Evolutionary conservation across 2,888 invertebrate genomes (phyloP), one percentile per base, ranked within the genome.

Genomic region (Zaprionus bogoriensis): DNA sequence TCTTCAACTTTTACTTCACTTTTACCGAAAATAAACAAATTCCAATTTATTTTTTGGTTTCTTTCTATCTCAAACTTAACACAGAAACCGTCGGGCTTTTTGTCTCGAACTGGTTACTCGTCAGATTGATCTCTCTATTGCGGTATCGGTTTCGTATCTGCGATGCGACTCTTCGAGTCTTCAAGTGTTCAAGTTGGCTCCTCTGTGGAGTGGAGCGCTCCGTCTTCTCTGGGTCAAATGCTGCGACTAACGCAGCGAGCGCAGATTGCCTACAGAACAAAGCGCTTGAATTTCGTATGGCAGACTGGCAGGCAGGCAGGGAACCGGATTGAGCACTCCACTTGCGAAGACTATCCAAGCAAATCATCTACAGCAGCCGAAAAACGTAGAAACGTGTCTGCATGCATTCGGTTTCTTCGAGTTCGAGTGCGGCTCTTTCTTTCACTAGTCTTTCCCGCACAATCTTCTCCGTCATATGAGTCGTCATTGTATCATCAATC

Each of bases 11-110:
- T 77, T 72, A 77, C 60, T 68, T 75, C 71, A 77, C 78, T 84
- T 84, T 84, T 77, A 79, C 82, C 77, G 61, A 55, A 81, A 76
- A 80, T 78, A 67, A 78, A 68, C 61, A 78, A 75, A 77, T 67
- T 55, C 62, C 55, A 54, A 68, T 80, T 74, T 45, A 4, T 22
- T 70, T 59, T 65, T 74, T 45, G 3, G 14, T 70, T 59, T 65
- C 72, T 77, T 41, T 39, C 64, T 71, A 67, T 81, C 61, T 67
- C 62, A 47, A 67, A 70, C 64, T 67, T 59, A 67, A 54, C 60
- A 55, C 65, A 57, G 48, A 54, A 44, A 60, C 51, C n/a, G 19
- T 45, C 12, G 44, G 36, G 65, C 81, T 76, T 82, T 87, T 86
- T 69, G 70, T 76, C 70, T 57, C 71, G 64, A 87, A 87, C 82